Evolutionary conservation across 1,140 invertebrate species (phyloP), one percentile per base, ranked within the genome.

Genomic region (Lasioglossum baleicum): DNA sequence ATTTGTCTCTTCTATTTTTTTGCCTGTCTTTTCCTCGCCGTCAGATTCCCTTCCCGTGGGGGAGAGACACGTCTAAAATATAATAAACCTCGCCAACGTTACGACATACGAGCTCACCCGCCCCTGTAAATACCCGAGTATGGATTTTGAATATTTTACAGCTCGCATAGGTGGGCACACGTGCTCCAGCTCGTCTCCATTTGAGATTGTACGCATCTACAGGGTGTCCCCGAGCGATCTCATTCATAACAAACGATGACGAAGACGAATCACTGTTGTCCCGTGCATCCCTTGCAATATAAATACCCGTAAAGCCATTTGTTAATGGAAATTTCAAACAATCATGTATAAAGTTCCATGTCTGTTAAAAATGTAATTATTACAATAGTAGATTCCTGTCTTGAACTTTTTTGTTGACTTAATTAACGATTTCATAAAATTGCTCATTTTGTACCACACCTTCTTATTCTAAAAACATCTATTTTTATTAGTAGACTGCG

Each of bases 81-180:
- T 86, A 82, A 86, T 86, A 86, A 86, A 85, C 75, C 83, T 75
- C 68, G 72, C 60, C 67, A 70, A 73, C 71, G 80, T 75, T 68
- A 75, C 83, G 67, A 74, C 75, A 64, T 69, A 84, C 82, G 72
- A 78, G 65, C 72, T 84, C 77, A 68, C 67, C 64, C 83, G 70
- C 60, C 83, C 83, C 75, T 82, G 83, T 86, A 86, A 86, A 85
- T 85, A 85, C 76, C 63, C 80, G 51, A 68, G 85, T 85, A 85
- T 85, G 83, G 83, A 86, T 86, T 85, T 86, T 84, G 84, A 86
- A 86, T 85, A 85, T 85, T 85, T 86, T 82, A 86, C 72, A 60
- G 71, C 31, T 70, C 60, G 40, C 53, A 35, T 48, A 67, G 71
- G 64, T 67, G 31, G 26, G 64, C 72, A 75, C 65, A 48, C 72